These are phyloP conservation scores for Druon quercuslanigerum DNA, from an alignment of 1,140 invertebrate genomes.

Conservation along the genomic window DNA sequence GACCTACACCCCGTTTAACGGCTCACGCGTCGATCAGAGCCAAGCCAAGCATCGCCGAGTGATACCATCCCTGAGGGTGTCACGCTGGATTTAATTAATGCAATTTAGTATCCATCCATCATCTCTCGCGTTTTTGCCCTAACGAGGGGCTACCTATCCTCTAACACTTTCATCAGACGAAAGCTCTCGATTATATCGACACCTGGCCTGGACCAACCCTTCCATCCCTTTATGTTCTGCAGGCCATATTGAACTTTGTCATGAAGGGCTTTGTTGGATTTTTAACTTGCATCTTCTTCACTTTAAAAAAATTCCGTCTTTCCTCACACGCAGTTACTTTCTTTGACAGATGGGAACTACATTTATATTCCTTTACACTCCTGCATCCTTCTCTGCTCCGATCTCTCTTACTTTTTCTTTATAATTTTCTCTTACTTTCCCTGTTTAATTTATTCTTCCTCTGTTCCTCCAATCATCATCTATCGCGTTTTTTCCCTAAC, in stretches of 20 bases:
- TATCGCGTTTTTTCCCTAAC: slow-evolving; percentile 74
- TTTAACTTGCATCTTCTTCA: too few relatives aligned
- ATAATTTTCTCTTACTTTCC: too few relatives aligned
- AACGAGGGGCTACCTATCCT: slow-evolving; percentile 61
- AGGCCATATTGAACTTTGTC: neutral
- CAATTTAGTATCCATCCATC: slow-evolving; percentile 76
- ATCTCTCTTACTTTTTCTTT: too few relatives aligned
- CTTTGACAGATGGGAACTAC: too few relatives aligned
- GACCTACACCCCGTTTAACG: slow-evolving; percentile 59
- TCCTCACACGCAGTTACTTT: too few relatives aligned
- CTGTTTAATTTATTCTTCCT: too few relatives aligned
- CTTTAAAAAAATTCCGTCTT: too few relatives aligned
- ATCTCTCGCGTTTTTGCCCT: slow-evolving; percentile 74
- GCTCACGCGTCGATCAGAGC: slow-evolving; percentile 42
- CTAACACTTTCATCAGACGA: slow-evolving; percentile 41
- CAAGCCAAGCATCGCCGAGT: slow-evolving; percentile 50
- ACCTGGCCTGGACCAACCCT: slow-evolving; percentile 7
- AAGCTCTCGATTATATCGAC: slow-evolving; percentile 43
- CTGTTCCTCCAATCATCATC: slow-evolving; percentile 52
- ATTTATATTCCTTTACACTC: too few relatives aligned
- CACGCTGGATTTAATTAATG: slow-evolving; percentile 75
- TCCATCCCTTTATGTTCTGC: neutral
- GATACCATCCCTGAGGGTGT: slow-evolving; percentile 59
- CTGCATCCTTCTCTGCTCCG: too few relatives aligned
- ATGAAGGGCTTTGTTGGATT: slow-evolving; percentile 6